Evolutionary conservation across 2,113 vertebrate genomes (phyloP).

Genomic region (Gadus macrocephalus): DNA sequence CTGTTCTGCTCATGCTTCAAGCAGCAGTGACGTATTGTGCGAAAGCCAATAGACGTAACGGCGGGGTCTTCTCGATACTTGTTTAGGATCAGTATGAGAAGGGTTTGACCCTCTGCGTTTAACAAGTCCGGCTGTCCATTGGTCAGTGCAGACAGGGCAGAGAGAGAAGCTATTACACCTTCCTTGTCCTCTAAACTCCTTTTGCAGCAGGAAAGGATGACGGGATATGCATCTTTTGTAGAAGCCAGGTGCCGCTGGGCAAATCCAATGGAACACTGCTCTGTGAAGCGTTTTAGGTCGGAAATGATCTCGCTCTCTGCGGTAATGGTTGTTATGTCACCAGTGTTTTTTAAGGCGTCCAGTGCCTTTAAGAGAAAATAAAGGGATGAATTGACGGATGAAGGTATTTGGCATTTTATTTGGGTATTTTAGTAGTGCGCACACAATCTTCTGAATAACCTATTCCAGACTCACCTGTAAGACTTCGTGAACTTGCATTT

Average conservation of each 20-base stretch:
- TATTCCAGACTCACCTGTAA: slow-evolving; percentile 75
- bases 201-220: slow-evolving; percentile 79
- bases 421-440: neutral
- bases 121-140: slow-evolving; percentile 92
- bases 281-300: slow-evolving; percentile 68
- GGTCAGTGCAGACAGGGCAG: slow-evolving; percentile 70
- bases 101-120: slow-evolving; percentile 71
- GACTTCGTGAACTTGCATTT: slow-evolving; percentile 78
- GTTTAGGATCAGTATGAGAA: slow-evolving; percentile 70
- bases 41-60: slow-evolving; percentile 60
- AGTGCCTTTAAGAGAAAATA: slow-evolving; percentile 66
- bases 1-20: slow-evolving; percentile 92
- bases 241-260: slow-evolving; percentile 83
- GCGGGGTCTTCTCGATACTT: slow-evolving; percentile 30
- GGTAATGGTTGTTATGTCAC: slow-evolving; percentile 30
- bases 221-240: slow-evolving; percentile 82
- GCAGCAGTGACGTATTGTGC: slow-evolving; percentile 75
- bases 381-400: neutral
- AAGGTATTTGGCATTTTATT: neutral
- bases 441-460: too few relatives aligned
- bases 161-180: slow-evolving; percentile 49
- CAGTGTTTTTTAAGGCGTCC: slow-evolving; percentile 67
- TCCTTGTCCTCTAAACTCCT: slow-evolving; percentile 44
- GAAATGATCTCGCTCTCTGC: slow-evolving; percentile 17
- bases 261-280: slow-evolving; percentile 79